Evolutionary conservation across 2,113 vertebrate species (phyloP).

Genomic region (Calyptommatus sinebrachiatus): DNA sequence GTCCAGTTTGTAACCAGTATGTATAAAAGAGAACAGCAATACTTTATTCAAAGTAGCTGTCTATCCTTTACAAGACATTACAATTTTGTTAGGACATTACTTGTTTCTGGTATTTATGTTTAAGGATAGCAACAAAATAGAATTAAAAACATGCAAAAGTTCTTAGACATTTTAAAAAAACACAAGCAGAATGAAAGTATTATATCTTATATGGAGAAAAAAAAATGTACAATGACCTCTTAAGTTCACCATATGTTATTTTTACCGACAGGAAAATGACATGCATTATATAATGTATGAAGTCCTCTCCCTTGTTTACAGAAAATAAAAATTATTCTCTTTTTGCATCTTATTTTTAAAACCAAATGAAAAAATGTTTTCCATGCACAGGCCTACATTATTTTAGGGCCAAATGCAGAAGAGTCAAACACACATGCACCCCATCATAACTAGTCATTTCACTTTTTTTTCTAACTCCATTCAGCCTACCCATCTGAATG

Average conservation of each 20-base stretch:
- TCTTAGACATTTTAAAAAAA: constrained; percentile 24
- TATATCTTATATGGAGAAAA: neutral
- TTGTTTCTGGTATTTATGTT: constrained; percentile 28
- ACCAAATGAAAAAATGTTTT: too few species aligned
- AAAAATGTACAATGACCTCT: neutral
- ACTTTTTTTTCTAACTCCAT: too few species aligned
- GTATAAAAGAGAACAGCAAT: neutral
- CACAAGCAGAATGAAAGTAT: constrained; percentile 24
- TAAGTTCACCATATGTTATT: neutral
- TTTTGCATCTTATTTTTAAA: constrained; percentile 17
- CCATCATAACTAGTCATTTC: too few species aligned
- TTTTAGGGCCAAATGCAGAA: too few species aligned
- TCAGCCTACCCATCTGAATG: too few species aligned
- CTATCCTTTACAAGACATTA: constrained; percentile 26
- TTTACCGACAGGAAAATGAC: neutral
- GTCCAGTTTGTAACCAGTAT: neutral
- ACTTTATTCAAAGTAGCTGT: neutral
- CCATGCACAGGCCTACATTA: too few species aligned
- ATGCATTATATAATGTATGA: neutral
- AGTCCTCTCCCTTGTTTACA: constrained; percentile 19
- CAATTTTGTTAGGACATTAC: neutral
- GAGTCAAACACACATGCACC: too few species aligned
- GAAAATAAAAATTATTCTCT: constrained; percentile 17
- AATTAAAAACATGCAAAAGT: neutral
- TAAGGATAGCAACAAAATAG: neutral